These are phyloP conservation scores for Mamestra brassicae DNA, from an alignment of 2,888 invertebrate species.

Conservation along the genomic window DNA sequence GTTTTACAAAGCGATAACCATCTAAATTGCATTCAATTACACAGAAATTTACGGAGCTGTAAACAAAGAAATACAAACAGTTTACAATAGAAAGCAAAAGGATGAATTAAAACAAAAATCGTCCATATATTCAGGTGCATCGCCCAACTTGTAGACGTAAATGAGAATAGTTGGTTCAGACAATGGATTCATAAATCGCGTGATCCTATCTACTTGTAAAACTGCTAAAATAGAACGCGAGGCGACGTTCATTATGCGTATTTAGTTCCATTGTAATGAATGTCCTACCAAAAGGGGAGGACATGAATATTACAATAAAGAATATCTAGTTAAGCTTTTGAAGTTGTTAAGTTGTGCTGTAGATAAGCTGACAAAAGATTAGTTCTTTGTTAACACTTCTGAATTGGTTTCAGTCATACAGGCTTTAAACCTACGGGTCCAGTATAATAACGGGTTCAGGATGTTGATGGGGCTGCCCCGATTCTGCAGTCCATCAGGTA, in stretches of 20 bases:
- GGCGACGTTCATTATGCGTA: slow-evolving; percentile 82
- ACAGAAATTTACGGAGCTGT: slow-evolving; percentile 43
- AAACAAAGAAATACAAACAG: slow-evolving; percentile 56
- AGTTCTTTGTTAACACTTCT: slow-evolving; percentile 18
- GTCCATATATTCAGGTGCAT: slow-evolving; percentile 71
- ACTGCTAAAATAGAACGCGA: slow-evolving; percentile 81
- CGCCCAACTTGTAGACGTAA: slow-evolving; percentile 77
- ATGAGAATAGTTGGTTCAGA: slow-evolving; percentile 83
- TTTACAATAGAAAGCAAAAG: slow-evolving; percentile 61
- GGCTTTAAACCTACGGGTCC: background rate
- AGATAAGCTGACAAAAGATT: slow-evolving; percentile 33
- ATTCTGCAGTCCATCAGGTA: too few species aligned
- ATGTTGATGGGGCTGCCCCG: too few species aligned
- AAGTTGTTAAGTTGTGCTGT: slow-evolving; percentile 47
- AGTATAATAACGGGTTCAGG: too few species aligned
- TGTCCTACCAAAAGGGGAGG: slow-evolving; percentile 77
- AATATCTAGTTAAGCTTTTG: slow-evolving; percentile 60
- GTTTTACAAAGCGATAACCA: slow-evolving; percentile 49
- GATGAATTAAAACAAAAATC: slow-evolving; percentile 69
- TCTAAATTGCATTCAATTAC: slow-evolving; percentile 59
- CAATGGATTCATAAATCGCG: slow-evolving; percentile 86
- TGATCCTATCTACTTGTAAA: slow-evolving; percentile 82
- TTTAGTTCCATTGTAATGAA: slow-evolving; percentile 84
- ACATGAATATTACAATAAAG: slow-evolving; percentile 66
- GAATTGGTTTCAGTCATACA: background rate